Percentiles rank a stretch among this genome's conserved stretches.
Evolutionary conservation across 2,888 invertebrate species (phyloP).

Genomic region (Epistrophe grossulariae): DNA sequence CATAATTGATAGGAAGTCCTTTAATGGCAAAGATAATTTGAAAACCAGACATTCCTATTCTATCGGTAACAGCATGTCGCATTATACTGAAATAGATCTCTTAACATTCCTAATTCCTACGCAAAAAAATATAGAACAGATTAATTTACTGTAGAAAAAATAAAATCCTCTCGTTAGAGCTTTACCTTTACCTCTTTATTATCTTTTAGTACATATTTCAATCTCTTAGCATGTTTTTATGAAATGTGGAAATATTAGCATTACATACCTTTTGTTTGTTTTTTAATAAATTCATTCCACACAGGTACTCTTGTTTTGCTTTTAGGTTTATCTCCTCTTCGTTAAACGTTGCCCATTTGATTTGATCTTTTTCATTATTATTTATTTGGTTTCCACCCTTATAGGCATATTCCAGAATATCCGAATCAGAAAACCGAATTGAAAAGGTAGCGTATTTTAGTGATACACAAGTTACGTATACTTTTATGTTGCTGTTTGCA

Average conservation of each 20-base stretch:
- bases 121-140: too few species aligned
- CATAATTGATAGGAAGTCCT: too few species aligned
- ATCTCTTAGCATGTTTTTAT: too few species aligned
- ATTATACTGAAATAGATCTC: too few species aligned
- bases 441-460: not conserved
- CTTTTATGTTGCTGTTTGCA: constrained; percentile 8
- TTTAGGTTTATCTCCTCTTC: not conserved
- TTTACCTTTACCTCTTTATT: too few species aligned
- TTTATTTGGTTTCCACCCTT: not conserved
- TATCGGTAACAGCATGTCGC: too few species aligned
- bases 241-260: not conserved
- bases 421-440: not conserved
- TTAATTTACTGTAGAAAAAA: too few species aligned
- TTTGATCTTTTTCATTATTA: constrained; percentile 2
- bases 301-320: constrained; percentile 17
- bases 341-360: not conserved
- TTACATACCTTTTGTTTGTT: not conserved
- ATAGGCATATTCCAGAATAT: not conserved
- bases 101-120: too few species aligned
- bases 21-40: too few species aligned
- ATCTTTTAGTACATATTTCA: too few species aligned
- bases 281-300: not conserved
- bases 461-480: not conserved
- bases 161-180: too few species aligned
- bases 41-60: too few species aligned